A percentile compares a stretch with the other conserved stretches of the same genome.
phyloP scores from a whole-genome alignment of 2,113 vertebrate species.

The Muntiacus muntjak region DNA sequence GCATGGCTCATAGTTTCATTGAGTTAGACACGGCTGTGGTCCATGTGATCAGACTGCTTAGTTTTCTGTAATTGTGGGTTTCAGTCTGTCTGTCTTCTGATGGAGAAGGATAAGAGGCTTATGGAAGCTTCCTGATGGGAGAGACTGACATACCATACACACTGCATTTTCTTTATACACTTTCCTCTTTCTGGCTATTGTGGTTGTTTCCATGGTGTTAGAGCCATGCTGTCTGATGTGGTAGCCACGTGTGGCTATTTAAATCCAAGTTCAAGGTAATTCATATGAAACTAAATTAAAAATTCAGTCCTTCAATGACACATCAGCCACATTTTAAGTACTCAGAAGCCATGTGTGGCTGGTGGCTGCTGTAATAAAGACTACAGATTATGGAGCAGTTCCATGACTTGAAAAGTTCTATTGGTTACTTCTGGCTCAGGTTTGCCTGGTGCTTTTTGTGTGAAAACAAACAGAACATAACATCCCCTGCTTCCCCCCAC shows the following conservation, averaged over 20 bases:
- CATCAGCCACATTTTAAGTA: not conserved
- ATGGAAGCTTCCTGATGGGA: not conserved
- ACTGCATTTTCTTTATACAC: not conserved
- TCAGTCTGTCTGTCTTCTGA: not conserved
- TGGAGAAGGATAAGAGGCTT: not conserved
- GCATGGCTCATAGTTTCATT: not conserved
- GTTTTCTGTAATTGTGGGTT: not conserved
- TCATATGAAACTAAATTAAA: not conserved
- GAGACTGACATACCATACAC: not conserved
- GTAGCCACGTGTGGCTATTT: rapidly evolving
- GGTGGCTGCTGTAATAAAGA: not conserved
- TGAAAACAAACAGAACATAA: not conserved
- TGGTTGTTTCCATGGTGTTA: not conserved
- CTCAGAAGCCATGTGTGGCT: not conserved
- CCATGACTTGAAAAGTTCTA: not conserved
- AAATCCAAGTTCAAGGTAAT: not conserved
- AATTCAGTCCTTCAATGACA: not conserved
- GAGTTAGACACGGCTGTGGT: not conserved
- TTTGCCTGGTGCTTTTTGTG: not conserved
- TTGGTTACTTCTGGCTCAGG: not conserved
- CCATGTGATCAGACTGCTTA: not conserved
- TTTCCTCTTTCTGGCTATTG: too few relatives aligned
- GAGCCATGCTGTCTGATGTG: not conserved
- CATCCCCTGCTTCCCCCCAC: rapidly evolving
- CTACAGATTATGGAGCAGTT: rapidly evolving